These are phyloP conservation scores for Pseudorhombus dupliciocellatus DNA, from an alignment of 2,113 vertebrate genomes.

Conservation along the genomic window DNA sequence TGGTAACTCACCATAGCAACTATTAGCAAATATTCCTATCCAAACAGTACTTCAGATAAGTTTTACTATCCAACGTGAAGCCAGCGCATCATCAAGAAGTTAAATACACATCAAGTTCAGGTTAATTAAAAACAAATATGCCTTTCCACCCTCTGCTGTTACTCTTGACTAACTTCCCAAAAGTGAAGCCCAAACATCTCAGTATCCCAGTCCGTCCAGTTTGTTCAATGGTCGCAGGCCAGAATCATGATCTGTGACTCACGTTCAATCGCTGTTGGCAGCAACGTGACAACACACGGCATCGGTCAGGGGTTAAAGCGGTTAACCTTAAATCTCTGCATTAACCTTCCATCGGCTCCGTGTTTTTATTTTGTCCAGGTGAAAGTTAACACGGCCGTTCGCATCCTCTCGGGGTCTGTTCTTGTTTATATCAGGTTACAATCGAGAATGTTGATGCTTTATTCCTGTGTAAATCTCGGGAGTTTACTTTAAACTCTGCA, in stretches of 20 bases:
- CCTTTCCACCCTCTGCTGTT: neutral
- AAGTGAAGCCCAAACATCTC: neutral
- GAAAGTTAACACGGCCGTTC: constrained; percentile 4
- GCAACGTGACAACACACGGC: neutral
- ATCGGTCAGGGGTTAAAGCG: constrained; percentile 1
- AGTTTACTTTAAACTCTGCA: constrained; percentile 47
- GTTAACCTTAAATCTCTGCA: constrained; percentile 18
- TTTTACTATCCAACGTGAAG: neutral
- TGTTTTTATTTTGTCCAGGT: constrained; percentile 4
- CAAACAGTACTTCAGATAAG: neutral
- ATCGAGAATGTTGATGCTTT: constrained; percentile 39
- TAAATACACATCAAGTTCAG: neutral
- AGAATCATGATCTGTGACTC: neutral
- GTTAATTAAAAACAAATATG: neutral
- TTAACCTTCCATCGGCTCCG: constrained; percentile 21
- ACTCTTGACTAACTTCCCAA: neutral
- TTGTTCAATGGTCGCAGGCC: neutral
- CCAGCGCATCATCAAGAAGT: neutral
- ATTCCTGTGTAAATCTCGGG: constrained; percentile 39
- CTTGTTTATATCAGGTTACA: constrained; percentile 34
- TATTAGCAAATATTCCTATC: too few species aligned
- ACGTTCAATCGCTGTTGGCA: neutral
- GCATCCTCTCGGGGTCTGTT: constrained; percentile 1
- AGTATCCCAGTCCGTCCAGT: neutral
- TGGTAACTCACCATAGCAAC: constrained; percentile 16